Evolutionary conservation across 2,888 invertebrate species (phyloP).

Genomic region (Drosophila quinaria): DNA sequence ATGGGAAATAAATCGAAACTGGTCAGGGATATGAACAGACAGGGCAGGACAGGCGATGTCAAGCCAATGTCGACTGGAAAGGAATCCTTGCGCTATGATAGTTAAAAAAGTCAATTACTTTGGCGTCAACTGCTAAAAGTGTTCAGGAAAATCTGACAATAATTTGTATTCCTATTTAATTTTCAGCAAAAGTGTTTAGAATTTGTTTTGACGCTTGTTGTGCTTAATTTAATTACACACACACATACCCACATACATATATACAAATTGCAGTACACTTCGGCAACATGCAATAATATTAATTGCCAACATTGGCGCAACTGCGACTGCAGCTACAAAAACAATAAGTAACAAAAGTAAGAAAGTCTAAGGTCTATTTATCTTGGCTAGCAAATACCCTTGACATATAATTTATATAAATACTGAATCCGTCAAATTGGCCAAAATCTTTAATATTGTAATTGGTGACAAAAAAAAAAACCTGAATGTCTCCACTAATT

Average conservation of each 20-base stretch:
- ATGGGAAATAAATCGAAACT: constrained; percentile 79
- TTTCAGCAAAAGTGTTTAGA: constrained; percentile 68
- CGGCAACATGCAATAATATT: constrained; percentile 77
- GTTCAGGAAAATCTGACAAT: constrained; percentile 13
- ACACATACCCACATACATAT: constrained; percentile 25
- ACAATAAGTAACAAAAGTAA: constrained; percentile 41
- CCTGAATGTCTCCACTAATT: too few relatives aligned
- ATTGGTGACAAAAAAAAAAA: too few relatives aligned
- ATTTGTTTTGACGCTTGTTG: constrained; percentile 76
- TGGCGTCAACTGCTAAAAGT: constrained; percentile 4
- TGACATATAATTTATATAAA: neutral
- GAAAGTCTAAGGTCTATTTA: neutral
- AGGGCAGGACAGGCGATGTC: constrained; percentile 3
- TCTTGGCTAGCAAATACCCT: constrained; percentile 30
- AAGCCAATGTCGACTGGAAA: neutral
- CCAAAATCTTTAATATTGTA: too few relatives aligned
- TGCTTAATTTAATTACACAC: constrained; percentile 72
- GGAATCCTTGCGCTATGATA: neutral
- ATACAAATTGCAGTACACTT: constrained; percentile 35
- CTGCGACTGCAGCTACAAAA: constrained; percentile 49
- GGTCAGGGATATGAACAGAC: constrained; percentile 48
- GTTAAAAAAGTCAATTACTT: neutral
- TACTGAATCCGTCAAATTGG: too few relatives aligned
- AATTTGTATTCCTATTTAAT: constrained; percentile 24
- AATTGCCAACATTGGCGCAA: constrained; percentile 78